Evolutionary conservation across 2,797 vertebrate genomes (phyloP).

Genomic region (Artibeus jamaicensis): DNA sequence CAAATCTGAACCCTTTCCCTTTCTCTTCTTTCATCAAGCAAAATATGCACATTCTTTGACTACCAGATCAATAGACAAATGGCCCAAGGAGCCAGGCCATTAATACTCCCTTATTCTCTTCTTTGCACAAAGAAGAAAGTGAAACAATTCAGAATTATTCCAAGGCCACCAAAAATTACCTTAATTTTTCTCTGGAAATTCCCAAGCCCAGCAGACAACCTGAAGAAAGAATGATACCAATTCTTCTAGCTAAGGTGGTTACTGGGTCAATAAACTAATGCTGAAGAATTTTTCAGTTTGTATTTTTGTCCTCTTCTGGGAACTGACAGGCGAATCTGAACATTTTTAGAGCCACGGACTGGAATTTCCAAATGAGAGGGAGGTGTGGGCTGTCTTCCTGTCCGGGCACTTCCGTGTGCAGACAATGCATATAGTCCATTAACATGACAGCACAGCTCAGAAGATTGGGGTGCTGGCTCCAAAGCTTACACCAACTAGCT

Average conservation of each 20-base stretch:
- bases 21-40: neutral
- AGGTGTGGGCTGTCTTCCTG: neutral
- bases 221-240: neutral
- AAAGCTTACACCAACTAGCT: conserved; percentile 17
- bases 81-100: neutral
- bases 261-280: neutral
- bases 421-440: neutral
- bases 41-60: neutral
- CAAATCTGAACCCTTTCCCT: neutral
- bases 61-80: neutral
- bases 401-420: neutral
- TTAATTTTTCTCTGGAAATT: neutral
- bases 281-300: neutral
- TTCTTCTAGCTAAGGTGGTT: neutral
- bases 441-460: conserved; percentile 4
- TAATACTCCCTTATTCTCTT: neutral
- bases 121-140: neutral
- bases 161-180: neutral
- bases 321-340: neutral
- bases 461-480: neutral
- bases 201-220: neutral
- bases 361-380: neutral
- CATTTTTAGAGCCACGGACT: neutral
- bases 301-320: neutral
- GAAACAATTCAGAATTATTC: neutral